Percentiles rank a stretch among this genome's conserved stretches.
phyloP scores from a whole-genome alignment of 37 sponge, comb jelly and placozoan species.

The Aplysina aerophoba region DNA sequence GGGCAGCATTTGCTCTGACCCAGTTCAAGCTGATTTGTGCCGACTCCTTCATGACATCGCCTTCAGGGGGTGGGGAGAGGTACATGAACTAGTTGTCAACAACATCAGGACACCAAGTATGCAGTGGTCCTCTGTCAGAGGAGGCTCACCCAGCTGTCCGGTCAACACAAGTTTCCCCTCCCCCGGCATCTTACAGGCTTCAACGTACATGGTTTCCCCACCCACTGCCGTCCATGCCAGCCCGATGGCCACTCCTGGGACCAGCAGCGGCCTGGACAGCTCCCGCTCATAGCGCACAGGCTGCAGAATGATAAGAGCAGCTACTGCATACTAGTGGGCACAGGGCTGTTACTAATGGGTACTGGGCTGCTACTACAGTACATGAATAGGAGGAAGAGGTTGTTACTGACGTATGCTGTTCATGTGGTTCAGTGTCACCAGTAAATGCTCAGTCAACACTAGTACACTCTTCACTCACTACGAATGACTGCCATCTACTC shows the following conservation, averaged over 20 bases:
- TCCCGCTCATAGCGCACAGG: slow-evolving; percentile 74
- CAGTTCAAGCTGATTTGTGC: slow-evolving; percentile 89
- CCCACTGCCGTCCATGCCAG: slow-evolving; percentile 89
- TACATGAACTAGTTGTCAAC: not conserved
- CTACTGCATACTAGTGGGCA: no score
- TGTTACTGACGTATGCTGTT: no score
- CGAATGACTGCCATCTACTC: no score
- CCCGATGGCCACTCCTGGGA: slow-evolving; percentile 87
- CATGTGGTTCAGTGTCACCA: no score
- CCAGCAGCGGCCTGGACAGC: slow-evolving; percentile 54
- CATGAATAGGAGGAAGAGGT: no score
- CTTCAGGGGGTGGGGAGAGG: not conserved
- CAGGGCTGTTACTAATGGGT: no score
- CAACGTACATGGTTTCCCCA: slow-evolving; percentile 90
- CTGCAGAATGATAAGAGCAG: no score
- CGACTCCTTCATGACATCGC: slow-evolving; percentile 91
- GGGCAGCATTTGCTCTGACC: slow-evolving; percentile 70
- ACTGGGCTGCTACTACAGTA: no score
- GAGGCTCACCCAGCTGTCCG: slow-evolving; percentile 75
- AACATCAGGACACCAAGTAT: not conserved
- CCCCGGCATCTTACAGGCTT: slow-evolving; percentile 85
- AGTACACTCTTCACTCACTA: no score
- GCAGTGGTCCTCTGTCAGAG: not conserved
- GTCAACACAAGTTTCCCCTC: slow-evolving; percentile 83
- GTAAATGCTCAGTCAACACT: no score